Conservation (phyloP, 2,888 invertebrate species). For the Stenodera caucasica region DNA sequence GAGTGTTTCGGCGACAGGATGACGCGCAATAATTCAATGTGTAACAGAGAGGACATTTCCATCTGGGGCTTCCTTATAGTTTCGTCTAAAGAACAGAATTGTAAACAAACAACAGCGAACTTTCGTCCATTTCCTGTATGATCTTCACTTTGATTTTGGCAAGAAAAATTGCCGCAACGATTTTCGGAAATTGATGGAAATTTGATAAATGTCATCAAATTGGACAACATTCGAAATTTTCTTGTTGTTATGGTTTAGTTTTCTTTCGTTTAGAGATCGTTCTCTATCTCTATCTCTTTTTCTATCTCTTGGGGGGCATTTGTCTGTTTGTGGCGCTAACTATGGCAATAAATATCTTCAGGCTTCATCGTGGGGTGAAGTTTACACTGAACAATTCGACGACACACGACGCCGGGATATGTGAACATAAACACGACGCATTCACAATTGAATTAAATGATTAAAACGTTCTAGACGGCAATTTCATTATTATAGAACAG, state of each 20-base stretch:
- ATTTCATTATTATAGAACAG: constrained; percentile 35
- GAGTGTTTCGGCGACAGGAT: constrained; percentile 43
- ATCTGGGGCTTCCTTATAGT: constrained; percentile 11
- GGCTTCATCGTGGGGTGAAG: constrained; percentile 39
- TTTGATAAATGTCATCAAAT: constrained; percentile 57
- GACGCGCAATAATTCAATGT: constrained; percentile 41
- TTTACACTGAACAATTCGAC: constrained; percentile 38
- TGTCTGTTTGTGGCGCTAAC: constrained; percentile 45
- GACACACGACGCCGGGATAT: constrained; percentile 44
- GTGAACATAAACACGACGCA: constrained; percentile 49
- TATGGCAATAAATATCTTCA: constrained; percentile 47
- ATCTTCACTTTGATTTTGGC: not conserved
- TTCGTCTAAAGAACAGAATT: constrained; percentile 13
- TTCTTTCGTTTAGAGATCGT: not conserved
- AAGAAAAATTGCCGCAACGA: no score
- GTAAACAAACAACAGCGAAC: constrained; percentile 31
- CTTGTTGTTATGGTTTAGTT: not conserved
- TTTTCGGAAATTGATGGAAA: constrained; percentile 59
- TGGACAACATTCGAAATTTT: no score
- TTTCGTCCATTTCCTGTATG: constrained; percentile 43
- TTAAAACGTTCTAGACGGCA: constrained; percentile 44
- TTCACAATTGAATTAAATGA: constrained; percentile 50
- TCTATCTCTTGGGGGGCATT: constrained; percentile 33
- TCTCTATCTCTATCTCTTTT: not conserved
- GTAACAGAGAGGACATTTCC: constrained; percentile 9